Percentiles rank a stretch among this genome's conserved stretches.
phyloP scores from a whole-genome alignment of 2,113 vertebrate genomes.

The Corythornis madagascariensis region DNA sequence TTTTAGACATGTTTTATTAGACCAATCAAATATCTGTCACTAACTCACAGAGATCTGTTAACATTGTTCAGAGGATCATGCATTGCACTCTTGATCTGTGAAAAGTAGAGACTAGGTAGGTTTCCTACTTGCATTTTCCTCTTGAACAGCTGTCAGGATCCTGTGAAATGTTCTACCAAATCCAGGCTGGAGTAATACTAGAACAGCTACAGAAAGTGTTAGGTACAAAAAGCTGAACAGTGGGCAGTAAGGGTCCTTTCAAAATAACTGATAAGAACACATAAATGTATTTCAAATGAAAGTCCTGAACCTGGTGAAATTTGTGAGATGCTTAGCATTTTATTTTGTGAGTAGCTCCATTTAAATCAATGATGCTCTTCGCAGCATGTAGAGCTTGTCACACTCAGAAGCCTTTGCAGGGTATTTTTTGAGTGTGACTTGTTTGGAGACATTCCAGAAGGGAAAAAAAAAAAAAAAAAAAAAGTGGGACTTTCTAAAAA shows the following conservation, averaged over 20 bases:
- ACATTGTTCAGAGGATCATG: neutral
- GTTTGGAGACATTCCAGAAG: conserved; percentile 40
- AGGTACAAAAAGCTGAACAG: neutral
- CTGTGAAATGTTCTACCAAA: neutral
- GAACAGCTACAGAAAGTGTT: neutral
- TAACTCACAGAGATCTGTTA: neutral
- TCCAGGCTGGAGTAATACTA: neutral
- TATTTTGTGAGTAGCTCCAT: neutral
- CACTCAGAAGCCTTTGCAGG: conserved; percentile 7
- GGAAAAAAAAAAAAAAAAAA: neutral
- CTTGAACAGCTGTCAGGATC: neutral
- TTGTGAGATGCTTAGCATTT: neutral
- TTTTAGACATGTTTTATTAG: neutral
- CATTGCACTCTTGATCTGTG: neutral
- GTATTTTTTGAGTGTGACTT: conserved; percentile 30
- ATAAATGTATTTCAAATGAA: neutral
- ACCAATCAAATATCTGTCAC: neutral
- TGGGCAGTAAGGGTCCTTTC: neutral
- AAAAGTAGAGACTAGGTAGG: neutral
- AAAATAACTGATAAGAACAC: neutral
- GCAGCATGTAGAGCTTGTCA: conserved; percentile 26
- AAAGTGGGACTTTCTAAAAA: conserved; percentile 11
- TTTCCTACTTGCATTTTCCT: neutral
- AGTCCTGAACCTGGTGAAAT: neutral
- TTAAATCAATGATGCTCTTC: conserved; percentile 30